phyloP scores from a whole-genome alignment of 1,140 invertebrate species.

The Mercenaria mercenaria region DNA sequence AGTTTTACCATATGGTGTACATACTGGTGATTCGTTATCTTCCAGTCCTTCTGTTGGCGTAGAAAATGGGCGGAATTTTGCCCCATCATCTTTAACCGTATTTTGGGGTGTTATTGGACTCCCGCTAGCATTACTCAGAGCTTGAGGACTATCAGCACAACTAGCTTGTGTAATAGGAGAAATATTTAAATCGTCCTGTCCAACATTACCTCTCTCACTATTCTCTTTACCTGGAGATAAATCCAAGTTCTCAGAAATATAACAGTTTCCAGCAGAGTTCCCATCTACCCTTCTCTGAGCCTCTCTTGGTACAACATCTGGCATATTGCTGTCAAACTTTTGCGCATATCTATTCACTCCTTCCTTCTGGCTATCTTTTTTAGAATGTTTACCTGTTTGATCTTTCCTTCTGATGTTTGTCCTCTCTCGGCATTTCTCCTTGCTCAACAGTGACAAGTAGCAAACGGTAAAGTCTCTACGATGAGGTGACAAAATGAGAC shows the following conservation, averaged over 20 bases:
- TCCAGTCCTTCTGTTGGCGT: slow-evolving; percentile 58
- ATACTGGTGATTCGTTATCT: slow-evolving; percentile 5
- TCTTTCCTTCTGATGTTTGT: background rate
- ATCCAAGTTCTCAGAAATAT: background rate
- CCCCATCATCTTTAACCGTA: background rate
- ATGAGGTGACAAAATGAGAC: slow-evolving; percentile 76
- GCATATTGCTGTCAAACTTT: background rate
- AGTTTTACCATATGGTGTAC: slow-evolving; percentile 52
- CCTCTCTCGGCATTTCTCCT: slow-evolving; percentile 51
- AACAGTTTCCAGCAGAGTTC: too few species aligned
- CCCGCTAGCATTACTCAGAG: slow-evolving; percentile 38
- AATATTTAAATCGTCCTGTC: slow-evolving; percentile 31
- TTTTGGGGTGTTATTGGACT: slow-evolving; percentile 54
- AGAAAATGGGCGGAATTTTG: slow-evolving; percentile 51
- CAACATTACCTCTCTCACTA: background rate
- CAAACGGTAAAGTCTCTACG: slow-evolving; percentile 77
- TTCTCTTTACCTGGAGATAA: background rate
- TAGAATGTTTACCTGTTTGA: background rate
- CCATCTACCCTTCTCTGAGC: too few species aligned
- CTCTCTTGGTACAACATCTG: background rate
- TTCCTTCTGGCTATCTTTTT: background rate
- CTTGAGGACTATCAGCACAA: slow-evolving; percentile 41
- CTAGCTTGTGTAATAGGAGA: slow-evolving; percentile 65
- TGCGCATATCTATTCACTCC: background rate
- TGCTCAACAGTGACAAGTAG: slow-evolving; percentile 75